These are phyloP conservation scores for Drosophila ironensis DNA, from an alignment of 1,140 invertebrate species.

Conservation along the genomic window DNA sequence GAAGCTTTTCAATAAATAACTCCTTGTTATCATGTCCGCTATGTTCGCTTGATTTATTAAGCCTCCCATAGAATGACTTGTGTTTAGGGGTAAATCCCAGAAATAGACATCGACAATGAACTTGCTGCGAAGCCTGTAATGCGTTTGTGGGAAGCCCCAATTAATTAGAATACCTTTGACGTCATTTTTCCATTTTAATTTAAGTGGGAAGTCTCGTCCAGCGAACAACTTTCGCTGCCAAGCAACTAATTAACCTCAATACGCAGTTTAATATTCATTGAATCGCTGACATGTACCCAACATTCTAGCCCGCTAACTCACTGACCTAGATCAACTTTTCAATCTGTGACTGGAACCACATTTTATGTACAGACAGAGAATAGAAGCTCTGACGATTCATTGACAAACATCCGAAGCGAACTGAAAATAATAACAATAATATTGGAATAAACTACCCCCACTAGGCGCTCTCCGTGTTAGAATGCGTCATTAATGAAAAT, in stretches of 20 bases:
- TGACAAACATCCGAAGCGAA: no score
- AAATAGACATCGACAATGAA: slow-evolving; percentile 15
- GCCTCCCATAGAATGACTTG: background rate
- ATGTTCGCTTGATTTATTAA: slow-evolving; percentile 5
- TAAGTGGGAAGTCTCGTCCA: background rate
- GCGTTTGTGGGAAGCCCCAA: slow-evolving; percentile 22
- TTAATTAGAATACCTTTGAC: slow-evolving; percentile 22
- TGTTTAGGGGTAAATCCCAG: background rate
- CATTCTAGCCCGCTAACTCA: slow-evolving; percentile 1
- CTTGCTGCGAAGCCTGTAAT: no score
- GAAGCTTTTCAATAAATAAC: background rate
- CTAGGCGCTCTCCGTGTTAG: background rate
- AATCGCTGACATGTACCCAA: background rate
- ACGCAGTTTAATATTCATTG: slow-evolving; percentile 27
- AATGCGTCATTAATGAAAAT: slow-evolving; percentile 38
- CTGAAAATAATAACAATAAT: background rate
- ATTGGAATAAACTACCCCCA: slow-evolving; percentile 8
- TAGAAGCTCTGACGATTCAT: background rate
- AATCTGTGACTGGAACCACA: slow-evolving; percentile 6
- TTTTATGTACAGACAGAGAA: slow-evolving; percentile 7
- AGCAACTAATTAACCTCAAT: slow-evolving; percentile 12
- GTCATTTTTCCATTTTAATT: slow-evolving; percentile 1
- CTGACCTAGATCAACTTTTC: slow-evolving; percentile 45
- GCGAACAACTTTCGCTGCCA: background rate
- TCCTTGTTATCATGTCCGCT: no score